Evolutionary conservation across 1,140 invertebrate genomes (phyloP).

Genomic region (Drosophila sp.): DNA sequence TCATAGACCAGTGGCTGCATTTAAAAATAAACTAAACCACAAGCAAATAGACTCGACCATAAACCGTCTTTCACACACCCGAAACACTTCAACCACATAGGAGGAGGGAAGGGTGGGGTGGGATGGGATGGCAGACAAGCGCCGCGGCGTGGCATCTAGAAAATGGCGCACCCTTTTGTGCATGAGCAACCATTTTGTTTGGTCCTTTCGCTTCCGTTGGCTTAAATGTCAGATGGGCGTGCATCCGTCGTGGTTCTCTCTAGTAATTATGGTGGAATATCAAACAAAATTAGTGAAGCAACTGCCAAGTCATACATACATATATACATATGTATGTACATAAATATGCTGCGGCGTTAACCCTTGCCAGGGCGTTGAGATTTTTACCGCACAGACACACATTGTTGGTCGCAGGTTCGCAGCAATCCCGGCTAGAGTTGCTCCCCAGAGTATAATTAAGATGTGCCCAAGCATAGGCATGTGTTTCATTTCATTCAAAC

Average conservation of each 20-base stretch:
- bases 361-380: conserved; percentile 60
- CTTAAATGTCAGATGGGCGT: conserved; percentile 66
- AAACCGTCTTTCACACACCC: background rate
- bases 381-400: conserved; percentile 56
- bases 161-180: conserved; percentile 70
- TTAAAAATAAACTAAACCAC: conserved; percentile 80
- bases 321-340: background rate
- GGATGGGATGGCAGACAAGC: background rate
- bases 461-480: conserved; percentile 48
- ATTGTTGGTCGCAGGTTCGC: conserved; percentile 40
- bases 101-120: background rate
- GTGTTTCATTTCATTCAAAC: conserved; percentile 70
- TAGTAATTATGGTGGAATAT: conserved; percentile 73
- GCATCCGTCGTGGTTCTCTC: conserved; percentile 52
- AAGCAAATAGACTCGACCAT: conserved; percentile 60
- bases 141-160: conserved; percentile 30
- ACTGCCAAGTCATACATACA: conserved; percentile 33
- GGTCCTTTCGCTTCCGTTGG: conserved; percentile 76
- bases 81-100: conserved; percentile 8
- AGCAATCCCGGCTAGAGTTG: conserved; percentile 53
- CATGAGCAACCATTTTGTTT: conserved; percentile 79
- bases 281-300: conserved; percentile 63
- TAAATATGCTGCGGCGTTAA: conserved; percentile 46
- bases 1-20: conserved; percentile 65
- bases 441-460: conserved; percentile 79